Evolutionary conservation across 64 coral and sea anemone species (phyloP).

Genomic region (Pocillopora damicornis): DNA sequence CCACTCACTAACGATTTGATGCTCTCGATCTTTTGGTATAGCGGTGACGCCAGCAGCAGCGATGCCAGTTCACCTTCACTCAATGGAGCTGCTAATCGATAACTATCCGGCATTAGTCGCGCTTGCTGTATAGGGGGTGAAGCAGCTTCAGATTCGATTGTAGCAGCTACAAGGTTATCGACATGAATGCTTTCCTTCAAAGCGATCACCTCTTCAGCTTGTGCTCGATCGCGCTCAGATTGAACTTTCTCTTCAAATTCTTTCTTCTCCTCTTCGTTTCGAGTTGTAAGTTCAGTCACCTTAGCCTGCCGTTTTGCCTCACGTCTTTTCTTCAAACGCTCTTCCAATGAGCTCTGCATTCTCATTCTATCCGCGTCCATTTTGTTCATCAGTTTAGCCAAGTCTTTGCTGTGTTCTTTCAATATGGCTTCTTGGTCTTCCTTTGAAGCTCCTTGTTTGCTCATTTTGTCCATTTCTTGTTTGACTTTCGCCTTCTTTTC

Average conservation of each 20-base stretch:
- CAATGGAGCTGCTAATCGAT: constrained; percentile 85
- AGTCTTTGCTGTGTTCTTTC: constrained; percentile 96
- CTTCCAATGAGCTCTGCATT: constrained; percentile 98
- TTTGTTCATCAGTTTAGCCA: constrained; percentile 97
- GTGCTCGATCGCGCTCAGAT: constrained; percentile 69
- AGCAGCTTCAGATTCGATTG: constrained; percentile 65
- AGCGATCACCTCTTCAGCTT: constrained; percentile 75
- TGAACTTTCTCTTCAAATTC: constrained; percentile 86
- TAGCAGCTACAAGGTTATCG: constrained; percentile 73
- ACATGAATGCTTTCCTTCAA: constrained; percentile 96
- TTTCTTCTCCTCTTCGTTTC: constrained; percentile 76
- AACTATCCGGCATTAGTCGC: constrained; percentile 67
- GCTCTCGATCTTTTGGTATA: constrained; percentile 92
- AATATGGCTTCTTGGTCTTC: constrained; percentile 91
- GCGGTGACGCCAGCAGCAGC: constrained; percentile 76
- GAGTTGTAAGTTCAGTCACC: constrained; percentile 58
- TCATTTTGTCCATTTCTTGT: constrained; percentile 91
- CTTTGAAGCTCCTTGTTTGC: constrained; percentile 80
- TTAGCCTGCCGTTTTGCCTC: constrained; percentile 86
- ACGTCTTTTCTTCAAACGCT: constrained; percentile 86
- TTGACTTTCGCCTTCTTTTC: constrained; percentile 96
- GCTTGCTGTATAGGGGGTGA: constrained; percentile 25
- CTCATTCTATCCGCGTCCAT: constrained; percentile 99
- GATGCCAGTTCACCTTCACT: constrained; percentile 82
- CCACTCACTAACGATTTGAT: constrained; percentile 77